Conservation (phyloP, 2,797 vertebrate species). For the Sebastes steindachneri region DNA sequence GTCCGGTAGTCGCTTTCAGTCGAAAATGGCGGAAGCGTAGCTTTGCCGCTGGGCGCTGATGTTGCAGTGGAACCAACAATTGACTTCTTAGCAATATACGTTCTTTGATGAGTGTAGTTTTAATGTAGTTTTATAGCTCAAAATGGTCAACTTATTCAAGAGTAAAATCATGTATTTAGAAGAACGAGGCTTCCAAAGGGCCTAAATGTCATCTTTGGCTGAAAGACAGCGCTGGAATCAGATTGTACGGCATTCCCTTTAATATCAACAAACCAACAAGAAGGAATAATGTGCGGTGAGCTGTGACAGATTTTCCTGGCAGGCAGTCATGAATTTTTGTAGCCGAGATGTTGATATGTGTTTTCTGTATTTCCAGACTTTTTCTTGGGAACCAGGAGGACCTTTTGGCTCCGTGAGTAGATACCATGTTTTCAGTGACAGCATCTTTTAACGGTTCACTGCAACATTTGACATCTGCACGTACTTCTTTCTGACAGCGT, state of each 20-base stretch:
- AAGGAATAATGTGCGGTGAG: constrained; percentile 21
- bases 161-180: background rate
- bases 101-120: background rate
- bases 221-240: background rate
- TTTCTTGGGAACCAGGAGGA: constrained; percentile 40
- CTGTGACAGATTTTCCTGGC: constrained; percentile 48
- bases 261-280: constrained; percentile 22
- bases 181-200: background rate
- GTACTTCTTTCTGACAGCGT: background rate
- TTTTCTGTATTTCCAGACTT: constrained; percentile 29
- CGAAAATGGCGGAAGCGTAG: too few relatives aligned
- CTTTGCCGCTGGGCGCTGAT: too few relatives aligned
- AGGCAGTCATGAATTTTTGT: background rate
- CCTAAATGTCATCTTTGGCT: constrained; percentile 3
- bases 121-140: background rate
- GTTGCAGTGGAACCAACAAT: too few relatives aligned
- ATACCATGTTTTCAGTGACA: background rate
- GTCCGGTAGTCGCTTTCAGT: too few relatives aligned
- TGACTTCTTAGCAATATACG: too few relatives aligned
- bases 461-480: background rate
- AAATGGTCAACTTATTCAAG: background rate
- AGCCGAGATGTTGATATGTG: constrained; percentile 11
- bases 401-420: constrained; percentile 29
- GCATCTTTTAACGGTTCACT: background rate
- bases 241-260: background rate